Percentiles rank a stretch among this genome's conserved stretches.
Evolutionary conservation across 2,797 vertebrate species (phyloP).

Genomic region (Tangara arthus): DNA sequence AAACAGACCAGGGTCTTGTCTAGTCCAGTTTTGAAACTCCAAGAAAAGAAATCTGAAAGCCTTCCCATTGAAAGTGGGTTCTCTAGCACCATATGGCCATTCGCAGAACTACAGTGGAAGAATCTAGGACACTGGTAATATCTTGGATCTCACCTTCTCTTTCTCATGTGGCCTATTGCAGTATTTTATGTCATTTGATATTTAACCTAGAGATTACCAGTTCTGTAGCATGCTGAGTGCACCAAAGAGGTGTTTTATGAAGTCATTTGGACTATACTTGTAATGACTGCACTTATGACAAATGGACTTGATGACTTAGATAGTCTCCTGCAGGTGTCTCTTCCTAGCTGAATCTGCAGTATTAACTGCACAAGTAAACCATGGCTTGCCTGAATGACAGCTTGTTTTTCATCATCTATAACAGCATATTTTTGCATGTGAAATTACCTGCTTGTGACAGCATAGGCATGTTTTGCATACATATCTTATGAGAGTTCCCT

Average conservation of each 20-base stretch:
- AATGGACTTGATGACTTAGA: not conserved
- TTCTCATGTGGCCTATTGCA: not conserved
- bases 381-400: not conserved
- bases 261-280: not conserved
- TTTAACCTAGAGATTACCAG: not conserved
- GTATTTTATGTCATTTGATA: not conserved
- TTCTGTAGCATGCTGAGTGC: not conserved
- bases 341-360: not conserved
- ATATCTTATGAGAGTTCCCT: slow-evolving; percentile 31
- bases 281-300: not conserved
- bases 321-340: not conserved
- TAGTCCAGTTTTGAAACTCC: not conserved
- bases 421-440: slow-evolving; percentile 50
- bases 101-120: not conserved
- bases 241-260: not conserved
- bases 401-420: slow-evolving; percentile 26
- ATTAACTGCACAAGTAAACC: not conserved
- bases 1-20: not conserved
- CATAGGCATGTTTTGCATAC: slow-evolving; percentile 24
- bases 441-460: slow-evolving; percentile 42
- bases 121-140: not conserved
- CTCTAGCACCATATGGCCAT: not conserved
- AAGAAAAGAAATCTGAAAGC: not conserved
- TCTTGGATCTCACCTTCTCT: not conserved
- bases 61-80: not conserved